Evolutionary conservation across 1,140 invertebrate species (phyloP).

Genomic region (Polyergus mexicanus): DNA sequence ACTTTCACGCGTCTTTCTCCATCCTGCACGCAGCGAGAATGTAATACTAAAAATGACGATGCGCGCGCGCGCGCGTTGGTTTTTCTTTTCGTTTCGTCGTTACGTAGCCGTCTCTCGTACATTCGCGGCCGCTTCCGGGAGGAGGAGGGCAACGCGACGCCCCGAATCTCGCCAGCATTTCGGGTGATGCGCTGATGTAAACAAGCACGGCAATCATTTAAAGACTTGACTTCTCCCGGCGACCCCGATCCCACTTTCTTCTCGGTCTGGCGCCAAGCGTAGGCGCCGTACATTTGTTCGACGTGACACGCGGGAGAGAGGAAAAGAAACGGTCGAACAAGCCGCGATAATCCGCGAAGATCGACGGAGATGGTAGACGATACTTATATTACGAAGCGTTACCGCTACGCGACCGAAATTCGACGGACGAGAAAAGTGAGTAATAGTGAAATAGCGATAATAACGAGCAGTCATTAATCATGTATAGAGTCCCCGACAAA

Average conservation of each 20-base stretch:
- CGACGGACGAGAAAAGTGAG: conserved; percentile 52
- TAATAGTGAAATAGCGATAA: conserved; percentile 66
- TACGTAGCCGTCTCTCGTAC: conserved; percentile 62
- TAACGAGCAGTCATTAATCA: background rate
- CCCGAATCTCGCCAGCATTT: conserved; percentile 74
- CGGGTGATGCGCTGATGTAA: conserved; percentile 56
- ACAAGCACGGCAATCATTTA: conserved; percentile 73
- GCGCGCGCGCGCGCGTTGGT: conserved; percentile 48
- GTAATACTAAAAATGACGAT: conserved; percentile 66
- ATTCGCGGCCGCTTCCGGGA: conserved; percentile 67
- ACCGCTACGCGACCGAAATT: conserved; percentile 78
- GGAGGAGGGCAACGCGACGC: conserved; percentile 46
- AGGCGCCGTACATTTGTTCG: conserved; percentile 75
- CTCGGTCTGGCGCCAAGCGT: conserved; percentile 77
- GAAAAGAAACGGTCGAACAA: conserved; percentile 20
- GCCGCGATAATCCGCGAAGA: conserved; percentile 70
- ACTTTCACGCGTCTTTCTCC: conserved; percentile 71
- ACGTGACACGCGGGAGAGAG: conserved; percentile 29
- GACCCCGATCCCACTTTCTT: conserved; percentile 76
- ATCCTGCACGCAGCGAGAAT: conserved; percentile 8
- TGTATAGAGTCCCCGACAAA: background rate
- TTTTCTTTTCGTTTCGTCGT: conserved; percentile 56
- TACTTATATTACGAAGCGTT: conserved; percentile 75
- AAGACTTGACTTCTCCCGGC: conserved; percentile 60
- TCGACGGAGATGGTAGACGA: conserved; percentile 71